Evolutionary conservation across 2,888 invertebrate species (phyloP), one percentile per base, ranked within the genome.

Genomic region (Drepana falcataria): DNA sequence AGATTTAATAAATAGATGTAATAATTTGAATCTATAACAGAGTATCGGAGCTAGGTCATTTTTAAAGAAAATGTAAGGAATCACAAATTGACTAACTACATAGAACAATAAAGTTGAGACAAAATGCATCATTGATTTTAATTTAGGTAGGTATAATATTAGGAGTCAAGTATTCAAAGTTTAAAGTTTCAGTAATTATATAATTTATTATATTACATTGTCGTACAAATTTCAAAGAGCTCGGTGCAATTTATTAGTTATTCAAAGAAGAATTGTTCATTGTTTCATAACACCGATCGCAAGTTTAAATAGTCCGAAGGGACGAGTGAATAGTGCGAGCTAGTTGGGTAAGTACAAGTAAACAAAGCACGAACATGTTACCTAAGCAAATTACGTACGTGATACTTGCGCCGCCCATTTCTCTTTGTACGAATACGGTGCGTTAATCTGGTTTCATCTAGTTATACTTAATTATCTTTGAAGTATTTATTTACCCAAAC

Each of bases 1-100:
- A 87, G 84, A 85, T 90, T 90, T 91, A 91, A 88, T 91, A 90
- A 89, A 88, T 91, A 89, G 86, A 84, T 87, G 85, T 83, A 83
- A 86, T 84, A 78, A 78, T 79, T 85, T 85, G 83, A 84, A 78
- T 87, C 85, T 89, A 83, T 83, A 89, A 87, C 87, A 84, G 79
- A 81, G 75, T 83, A 83, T 81, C 79, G 77, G 85, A 85, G 78
- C 80, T 79, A 84, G 77, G 76, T 80, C 67, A 75, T 81, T 76
- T 78, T 73, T 73, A 76, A 81, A 77, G 73, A 74, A 82, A 76
- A 73, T 77, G 71, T 77, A 69, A 80, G 75, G 76, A 79, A 77
- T 83, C 73, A 77, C 77, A 76, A 81, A 79, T 83, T 78, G 77
- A 85, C 3, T 37, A 4, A 37, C 80, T 82, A 85, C 77, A 79